Base-by-base conservation (phyloP, 1,140 invertebrate genomes). In the Eurosta solidaginis region DNA sequence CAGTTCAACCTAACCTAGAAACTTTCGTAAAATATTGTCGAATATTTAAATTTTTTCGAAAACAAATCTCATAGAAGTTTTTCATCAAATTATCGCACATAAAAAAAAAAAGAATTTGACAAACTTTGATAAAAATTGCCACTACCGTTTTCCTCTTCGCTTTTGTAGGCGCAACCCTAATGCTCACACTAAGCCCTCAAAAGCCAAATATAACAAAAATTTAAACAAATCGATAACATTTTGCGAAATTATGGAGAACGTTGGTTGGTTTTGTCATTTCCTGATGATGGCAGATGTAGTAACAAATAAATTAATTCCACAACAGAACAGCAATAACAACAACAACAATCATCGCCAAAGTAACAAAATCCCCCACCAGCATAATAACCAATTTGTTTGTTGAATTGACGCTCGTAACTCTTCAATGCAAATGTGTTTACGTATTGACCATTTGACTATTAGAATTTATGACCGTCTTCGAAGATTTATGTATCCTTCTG, bases 341-440 rank as follows among this genome's bases (percentile, higher is more conserved):
- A 63, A 63, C 17, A 68, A 68, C 33, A 22, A 12, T 17, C n/a
- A n/a, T n/a, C n/a, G n/a, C n/a, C n/a, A n/a, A n/a, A 49, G 17
- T 49, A 49, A n/a, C 14, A 47, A 47, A 2, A n/a, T n/a, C n/a
- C n/a, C n/a, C n/a, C 45, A 47, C 45, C 45, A 68, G 59, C 33
- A 17, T 40, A 68, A 68, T 68, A 68, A 68, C 59, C 59, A 68
- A 68, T 68, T 68, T 68, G 59, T 68, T n/a, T 40, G 17, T n/a
- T 40, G 33, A 40, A n/a, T 68, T 68, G 59, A 68, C 59, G 29
- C 59, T 40, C 59, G 40, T 68, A 68, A 68, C 59, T 68, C 59
- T 68, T 68, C 59, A 68, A 68, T 68, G 59, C 59, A 68, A 68
- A 68, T 68, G 59, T 17, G 59, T 3, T 68, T 1, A n/a, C 59